Base-by-base conservation (phyloP, 2,888 invertebrate genomes). In the Cybosia mesomella region DNA sequence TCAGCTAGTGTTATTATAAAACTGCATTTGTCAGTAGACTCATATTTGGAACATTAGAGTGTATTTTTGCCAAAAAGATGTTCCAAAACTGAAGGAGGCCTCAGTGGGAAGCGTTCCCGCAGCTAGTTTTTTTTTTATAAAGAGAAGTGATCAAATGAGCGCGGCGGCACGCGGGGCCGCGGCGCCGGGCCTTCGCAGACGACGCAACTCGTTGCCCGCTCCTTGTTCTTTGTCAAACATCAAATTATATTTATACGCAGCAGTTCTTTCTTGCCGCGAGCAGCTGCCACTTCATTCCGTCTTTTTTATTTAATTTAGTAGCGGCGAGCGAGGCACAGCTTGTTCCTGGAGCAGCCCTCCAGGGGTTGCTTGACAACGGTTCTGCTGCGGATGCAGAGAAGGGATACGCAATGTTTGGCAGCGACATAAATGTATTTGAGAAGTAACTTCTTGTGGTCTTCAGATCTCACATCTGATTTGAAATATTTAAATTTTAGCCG, bases 201-300 rank as follows among this genome's bases (percentile, higher is more conserved):
- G 15, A 21, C 61, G 32, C 28, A 43, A 15, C 24, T 18, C 0
- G 15, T 15, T n/a, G 21, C 32, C 28, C 53, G 24, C 10, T 18
- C 43, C 43, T 0, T 15, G 34, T 22, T n/a, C 32, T 28, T 62
- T 54, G 54, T 62, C 15, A 53, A 43, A 49, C 24, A 53, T 34
- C 9, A 21, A 34, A 63, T 63, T 63, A 11, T 53, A 34, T 63
- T 61, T 53, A 24, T 22, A 9, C 49, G 32, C 32, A 13, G 49
- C 21, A 28, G n/a, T 13, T 49, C 49, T 43, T 49, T 53, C 28
- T 13, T 15, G 49, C 59, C 32, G 28, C 8, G 49, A 49, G 53
- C 32, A 21, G n/a, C 15, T 34, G 62, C 34, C 21, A 53, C 62
- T 53, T 53, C 13, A 32, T 62, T 21, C 9, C n/a, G 7, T n/a